These are phyloP conservation scores for Hemichromis elongatus DNA, from an alignment of 2,113 vertebrate species.

Conservation along the genomic window DNA sequence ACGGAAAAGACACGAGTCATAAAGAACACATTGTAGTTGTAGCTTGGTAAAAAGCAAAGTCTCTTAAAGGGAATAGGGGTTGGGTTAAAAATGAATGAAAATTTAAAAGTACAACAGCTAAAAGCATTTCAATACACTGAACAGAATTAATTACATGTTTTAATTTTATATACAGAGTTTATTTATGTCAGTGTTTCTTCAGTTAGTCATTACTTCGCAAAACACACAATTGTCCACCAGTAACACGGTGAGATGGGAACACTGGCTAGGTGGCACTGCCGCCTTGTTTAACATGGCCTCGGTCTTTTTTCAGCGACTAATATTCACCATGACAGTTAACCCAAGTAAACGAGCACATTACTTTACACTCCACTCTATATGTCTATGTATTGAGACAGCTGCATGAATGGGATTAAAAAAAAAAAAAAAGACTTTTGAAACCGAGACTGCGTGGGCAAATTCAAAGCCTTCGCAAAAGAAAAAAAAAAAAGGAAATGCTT, in stretches of 20 bases:
- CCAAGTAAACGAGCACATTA: not conserved
- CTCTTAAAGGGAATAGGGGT: not conserved
- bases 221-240: not conserved
- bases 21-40: not conserved
- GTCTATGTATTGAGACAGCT: not conserved
- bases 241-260: not conserved
- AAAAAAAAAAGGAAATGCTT: not conserved
- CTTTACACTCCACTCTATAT: not conserved
- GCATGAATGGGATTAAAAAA: not conserved
- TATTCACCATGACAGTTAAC: not conserved
- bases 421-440: not conserved
- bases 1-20: not conserved
- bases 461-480: not conserved
- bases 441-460: not conserved
- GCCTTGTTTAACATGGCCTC: not conserved
- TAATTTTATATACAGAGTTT: not conserved
- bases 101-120: not conserved
- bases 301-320: not conserved
- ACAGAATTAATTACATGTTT: not conserved
- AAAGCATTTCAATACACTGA: not conserved
- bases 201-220: not conserved
- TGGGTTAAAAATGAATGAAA: not conserved
- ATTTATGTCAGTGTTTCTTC: accelerated
- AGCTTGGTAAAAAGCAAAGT: not conserved
- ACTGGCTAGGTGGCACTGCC: not conserved